Conservation (phyloP, 2,113 vertebrate genomes). For the Vombatus ursinus region DNA sequence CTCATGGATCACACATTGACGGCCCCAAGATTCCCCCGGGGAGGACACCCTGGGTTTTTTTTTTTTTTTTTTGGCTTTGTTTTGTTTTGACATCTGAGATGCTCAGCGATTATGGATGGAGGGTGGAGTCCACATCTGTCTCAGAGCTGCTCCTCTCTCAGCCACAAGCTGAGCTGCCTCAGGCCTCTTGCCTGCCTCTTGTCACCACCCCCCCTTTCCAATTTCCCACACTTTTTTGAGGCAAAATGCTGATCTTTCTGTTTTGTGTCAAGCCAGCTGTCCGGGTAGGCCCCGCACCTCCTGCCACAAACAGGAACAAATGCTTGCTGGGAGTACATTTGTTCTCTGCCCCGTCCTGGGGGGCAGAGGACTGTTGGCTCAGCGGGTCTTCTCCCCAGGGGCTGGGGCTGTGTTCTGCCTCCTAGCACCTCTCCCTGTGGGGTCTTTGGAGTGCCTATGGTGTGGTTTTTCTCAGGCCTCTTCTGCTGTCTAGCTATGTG, state of each 20-base stretch:
- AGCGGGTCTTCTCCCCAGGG: slow-evolving; percentile 43
- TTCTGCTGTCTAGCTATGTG: not conserved
- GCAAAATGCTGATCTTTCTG: slow-evolving; percentile 62
- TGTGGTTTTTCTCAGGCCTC: slow-evolving; percentile 44
- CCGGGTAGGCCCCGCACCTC: slow-evolving; percentile 35
- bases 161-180: slow-evolving; percentile 80
- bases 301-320: slow-evolving; percentile 70
- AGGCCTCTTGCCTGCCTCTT: slow-evolving; percentile 76
- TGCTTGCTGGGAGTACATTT: slow-evolving; percentile 60
- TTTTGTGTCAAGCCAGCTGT: slow-evolving; percentile 63
- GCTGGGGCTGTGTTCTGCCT: slow-evolving; percentile 31
- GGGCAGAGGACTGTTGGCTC: slow-evolving; percentile 36
- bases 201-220: slow-evolving; percentile 54
- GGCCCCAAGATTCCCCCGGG: slow-evolving; percentile 73
- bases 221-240: slow-evolving; percentile 79
- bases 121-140: slow-evolving; percentile 79
- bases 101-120: slow-evolving; percentile 73
- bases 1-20: slow-evolving; percentile 77
- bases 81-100: slow-evolving; percentile 77
- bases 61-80: not conserved
- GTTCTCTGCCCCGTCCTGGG: slow-evolving; percentile 37
- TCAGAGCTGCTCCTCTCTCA: slow-evolving; percentile 61
- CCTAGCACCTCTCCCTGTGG: slow-evolving; percentile 58
- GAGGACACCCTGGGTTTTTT: slow-evolving; percentile 60
- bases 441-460: slow-evolving; percentile 58